These are phyloP conservation scores for Loriculus beryllinus DNA, from an alignment of 2,797 vertebrate genomes.

Conservation along the genomic window DNA sequence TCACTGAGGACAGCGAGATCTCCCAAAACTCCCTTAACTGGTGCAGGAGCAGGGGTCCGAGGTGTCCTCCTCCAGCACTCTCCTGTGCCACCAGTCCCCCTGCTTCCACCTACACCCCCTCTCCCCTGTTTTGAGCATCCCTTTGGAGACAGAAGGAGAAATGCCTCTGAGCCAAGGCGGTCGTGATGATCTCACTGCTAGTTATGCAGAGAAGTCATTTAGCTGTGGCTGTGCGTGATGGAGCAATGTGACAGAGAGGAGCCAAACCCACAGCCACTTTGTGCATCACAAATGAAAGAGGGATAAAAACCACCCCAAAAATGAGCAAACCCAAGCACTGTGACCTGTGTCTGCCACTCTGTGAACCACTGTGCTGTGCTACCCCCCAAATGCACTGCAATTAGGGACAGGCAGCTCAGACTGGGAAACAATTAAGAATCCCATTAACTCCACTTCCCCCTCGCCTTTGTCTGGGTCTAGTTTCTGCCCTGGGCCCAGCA, in stretches of 20 bases:
- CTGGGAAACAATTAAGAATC: conserved; percentile 61
- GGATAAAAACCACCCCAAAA: not conserved
- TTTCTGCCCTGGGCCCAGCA: not conserved
- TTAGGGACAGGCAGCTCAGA: conserved; percentile 52
- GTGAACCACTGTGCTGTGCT: conserved; percentile 16
- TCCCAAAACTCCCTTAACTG: not conserved
- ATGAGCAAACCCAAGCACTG: not conserved
- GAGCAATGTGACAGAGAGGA: not conserved
- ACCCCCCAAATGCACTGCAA: conserved; percentile 42
- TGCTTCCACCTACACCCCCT: not conserved
- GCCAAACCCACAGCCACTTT: conserved; percentile 23
- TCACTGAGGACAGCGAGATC: not conserved
- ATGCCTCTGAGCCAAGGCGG: not conserved
- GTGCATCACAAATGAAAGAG: not conserved
- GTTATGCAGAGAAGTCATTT: conserved; percentile 63
- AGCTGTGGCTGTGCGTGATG: conserved; percentile 16
- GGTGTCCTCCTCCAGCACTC: not conserved
- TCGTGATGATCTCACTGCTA: conserved; percentile 45
- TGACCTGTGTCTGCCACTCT: not conserved
- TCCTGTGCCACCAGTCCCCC: not conserved
- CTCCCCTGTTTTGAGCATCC: not conserved
- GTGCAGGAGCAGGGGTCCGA: not conserved
- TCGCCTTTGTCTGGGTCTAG: not conserved
- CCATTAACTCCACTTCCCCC: conserved; percentile 24
- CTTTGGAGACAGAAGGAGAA: not conserved